Conservation (phyloP, 53 echinoderm and acorn worm species). For the Antedon mediterranea region DNA sequence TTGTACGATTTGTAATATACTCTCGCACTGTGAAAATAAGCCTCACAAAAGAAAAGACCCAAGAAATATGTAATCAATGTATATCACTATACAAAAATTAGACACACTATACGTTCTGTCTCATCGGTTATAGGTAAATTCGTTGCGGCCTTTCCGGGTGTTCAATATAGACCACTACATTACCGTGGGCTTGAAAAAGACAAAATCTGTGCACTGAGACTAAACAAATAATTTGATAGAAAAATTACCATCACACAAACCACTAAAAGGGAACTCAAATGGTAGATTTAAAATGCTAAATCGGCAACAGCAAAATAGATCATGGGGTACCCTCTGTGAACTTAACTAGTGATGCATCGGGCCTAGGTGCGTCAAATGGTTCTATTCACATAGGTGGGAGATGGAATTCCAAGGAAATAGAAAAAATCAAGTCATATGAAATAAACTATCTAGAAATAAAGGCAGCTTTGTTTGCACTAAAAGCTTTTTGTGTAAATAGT, state of each 20-base stretch:
- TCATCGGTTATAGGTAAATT: conserved; percentile 16
- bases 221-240: conserved; percentile 23
- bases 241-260: conserved; percentile 13
- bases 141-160: conserved; percentile 8
- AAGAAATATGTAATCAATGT: conserved; percentile 6
- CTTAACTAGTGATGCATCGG: conserved; percentile 12
- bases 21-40: conserved; percentile 9
- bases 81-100: neutral
- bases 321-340: neutral
- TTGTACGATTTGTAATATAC: conserved; percentile 19
- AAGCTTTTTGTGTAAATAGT: too few relatives aligned
- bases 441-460: conserved; percentile 12
- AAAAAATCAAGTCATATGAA: neutral
- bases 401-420: conserved; percentile 19
- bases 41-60: conserved; percentile 18
- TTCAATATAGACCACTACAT: conserved; percentile 12
- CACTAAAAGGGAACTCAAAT: neutral
- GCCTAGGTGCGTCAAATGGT: neutral
- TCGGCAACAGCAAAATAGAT: neutral
- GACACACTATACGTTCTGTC: conserved; percentile 2
- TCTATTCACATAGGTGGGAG: conserved; percentile 7
- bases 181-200: conserved; percentile 18
- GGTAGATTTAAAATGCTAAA: conserved; percentile 19
- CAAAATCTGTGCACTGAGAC: conserved; percentile 5
- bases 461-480: conserved; percentile 2